Evolutionary conservation across 2,888 invertebrate species (phyloP), one percentile per base, ranked within the genome.

Genomic region (Xylocampa areola): DNA sequence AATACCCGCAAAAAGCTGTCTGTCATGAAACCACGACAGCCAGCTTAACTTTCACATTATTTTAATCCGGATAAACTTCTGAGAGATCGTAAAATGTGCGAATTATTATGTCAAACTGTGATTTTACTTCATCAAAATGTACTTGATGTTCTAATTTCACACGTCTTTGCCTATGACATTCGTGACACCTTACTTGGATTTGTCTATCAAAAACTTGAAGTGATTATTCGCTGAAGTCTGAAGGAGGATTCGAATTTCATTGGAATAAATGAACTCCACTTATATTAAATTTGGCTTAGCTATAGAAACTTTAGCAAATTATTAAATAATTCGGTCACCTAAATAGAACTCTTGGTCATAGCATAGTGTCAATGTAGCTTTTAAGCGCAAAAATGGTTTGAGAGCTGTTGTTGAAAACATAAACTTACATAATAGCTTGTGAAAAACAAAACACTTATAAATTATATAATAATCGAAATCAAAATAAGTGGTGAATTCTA

Each of bases 131-230:
- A 44, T 14, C 13, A 36, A 33, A 52, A 36, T 21, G 2, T 25
- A 45, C 23, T 33, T 33, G 32, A 45, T 30, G 49, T 67, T 53
- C 39, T 30, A 21, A 64, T 37, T 37, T 62, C 40, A 65, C 32
- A 67, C 25, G 32, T 49, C 49, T 43, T 44, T 45, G 11, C 10
- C 11, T 35, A n/a, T 21, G 41, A 47, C 30, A 37, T 66, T 49
- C 6, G 11, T 16, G n/a, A 16, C 11, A 11, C 39, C 10, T 43
- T 54, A n/a, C 67, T 36, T 27, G 27, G 59, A 48, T 27, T 32
- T 2, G 14, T 30, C 19, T 41, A 32, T 39, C 21, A 30, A 30
- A 54, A 61, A 40, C 54, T 54, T 37, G 7, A 37, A 37, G 25
- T 33, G 40, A 49, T 45, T 45, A 30, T 47, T 40, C 33, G 33